These are phyloP conservation scores for Leptinotarsa defecta DNA, from an alignment of 1,140 invertebrate genomes.

Conservation along the genomic window DNA sequence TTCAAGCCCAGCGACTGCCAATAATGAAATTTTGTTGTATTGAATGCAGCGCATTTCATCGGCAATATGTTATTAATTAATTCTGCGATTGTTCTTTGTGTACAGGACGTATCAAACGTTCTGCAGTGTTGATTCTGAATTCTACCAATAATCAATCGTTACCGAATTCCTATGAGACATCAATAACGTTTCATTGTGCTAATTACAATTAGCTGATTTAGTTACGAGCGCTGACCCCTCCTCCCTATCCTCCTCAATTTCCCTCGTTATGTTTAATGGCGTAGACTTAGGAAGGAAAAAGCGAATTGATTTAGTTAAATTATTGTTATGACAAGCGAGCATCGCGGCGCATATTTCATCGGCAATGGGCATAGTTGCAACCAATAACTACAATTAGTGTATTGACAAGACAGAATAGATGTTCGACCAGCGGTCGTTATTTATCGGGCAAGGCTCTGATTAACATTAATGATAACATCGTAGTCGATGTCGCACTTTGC, in stretches of 20 bases:
- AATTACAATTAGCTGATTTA: conserved; percentile 56
- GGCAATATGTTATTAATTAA: conserved; percentile 48
- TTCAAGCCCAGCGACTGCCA: conserved; percentile 15
- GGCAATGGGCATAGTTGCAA: conserved; percentile 54
- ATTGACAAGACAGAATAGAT: conserved; percentile 50
- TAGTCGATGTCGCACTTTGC: not conserved
- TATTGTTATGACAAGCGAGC: conserved; percentile 50
- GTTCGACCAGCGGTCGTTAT: conserved; percentile 44
- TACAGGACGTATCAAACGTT: conserved; percentile 43
- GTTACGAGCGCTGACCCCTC: conserved; percentile 44
- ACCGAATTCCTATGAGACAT: conserved; percentile 54
- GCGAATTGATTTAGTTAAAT: conserved; percentile 53
- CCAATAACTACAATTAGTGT: conserved; percentile 54
- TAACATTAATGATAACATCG: conserved; percentile 45
- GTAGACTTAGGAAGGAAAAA: conserved; percentile 52
- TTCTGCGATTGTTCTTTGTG: conserved; percentile 46
- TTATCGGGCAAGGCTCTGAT: conserved; percentile 48
- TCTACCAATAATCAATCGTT: conserved; percentile 49
- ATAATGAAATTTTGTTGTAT: conserved; percentile 40
- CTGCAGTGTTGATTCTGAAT: conserved; percentile 48
- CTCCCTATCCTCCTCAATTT: conserved; percentile 49
- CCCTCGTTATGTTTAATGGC: conserved; percentile 52
- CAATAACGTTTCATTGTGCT: conserved; percentile 52
- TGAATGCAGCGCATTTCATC: conserved; percentile 35
- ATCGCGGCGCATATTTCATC: conserved; percentile 50